These are phyloP conservation scores for Thaumetopoea pityocampa DNA, from an alignment of 1,140 invertebrate genomes.

Conservation along the genomic window DNA sequence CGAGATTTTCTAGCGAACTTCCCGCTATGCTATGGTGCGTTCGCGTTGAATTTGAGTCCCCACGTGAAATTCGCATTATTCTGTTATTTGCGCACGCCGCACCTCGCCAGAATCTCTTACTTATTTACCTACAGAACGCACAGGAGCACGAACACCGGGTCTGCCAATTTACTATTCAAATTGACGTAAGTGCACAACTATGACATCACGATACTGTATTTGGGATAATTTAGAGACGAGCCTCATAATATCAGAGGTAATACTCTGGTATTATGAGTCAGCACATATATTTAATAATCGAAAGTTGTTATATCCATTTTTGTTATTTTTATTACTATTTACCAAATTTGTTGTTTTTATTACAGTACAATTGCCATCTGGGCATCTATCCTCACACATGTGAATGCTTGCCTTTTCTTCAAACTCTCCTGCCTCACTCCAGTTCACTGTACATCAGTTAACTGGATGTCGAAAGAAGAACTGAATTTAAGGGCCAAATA, in stretches of 20 bases:
- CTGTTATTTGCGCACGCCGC: constrained; percentile 55
- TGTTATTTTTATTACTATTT: no score
- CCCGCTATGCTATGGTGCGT: constrained; percentile 54
- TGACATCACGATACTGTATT: no score
- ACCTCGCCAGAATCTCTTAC: constrained; percentile 60
- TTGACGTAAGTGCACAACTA: constrained; percentile 67
- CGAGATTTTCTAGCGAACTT: constrained; percentile 63
- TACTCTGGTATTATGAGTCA: no score
- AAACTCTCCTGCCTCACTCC: constrained; percentile 63
- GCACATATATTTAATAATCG: no score
- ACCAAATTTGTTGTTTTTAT: constrained; percentile 1
- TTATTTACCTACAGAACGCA: constrained; percentile 61
- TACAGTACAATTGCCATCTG: constrained; percentile 57
- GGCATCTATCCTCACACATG: constrained; percentile 61
- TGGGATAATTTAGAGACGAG: no score
- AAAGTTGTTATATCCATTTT: no score
- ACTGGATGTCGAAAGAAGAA: constrained; percentile 62
- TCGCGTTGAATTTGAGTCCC: constrained; percentile 34
- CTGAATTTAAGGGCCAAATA: constrained; percentile 53
- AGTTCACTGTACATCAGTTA: constrained; percentile 53
- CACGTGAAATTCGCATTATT: constrained; percentile 44
- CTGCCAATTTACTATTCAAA: constrained; percentile 60
- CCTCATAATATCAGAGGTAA: no score
- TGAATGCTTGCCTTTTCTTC: constrained; percentile 64
- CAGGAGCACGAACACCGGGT: constrained; percentile 57